These are phyloP conservation scores for Mastomys coucha DNA, from an alignment of 2,113 vertebrate species.

Conservation along the genomic window DNA sequence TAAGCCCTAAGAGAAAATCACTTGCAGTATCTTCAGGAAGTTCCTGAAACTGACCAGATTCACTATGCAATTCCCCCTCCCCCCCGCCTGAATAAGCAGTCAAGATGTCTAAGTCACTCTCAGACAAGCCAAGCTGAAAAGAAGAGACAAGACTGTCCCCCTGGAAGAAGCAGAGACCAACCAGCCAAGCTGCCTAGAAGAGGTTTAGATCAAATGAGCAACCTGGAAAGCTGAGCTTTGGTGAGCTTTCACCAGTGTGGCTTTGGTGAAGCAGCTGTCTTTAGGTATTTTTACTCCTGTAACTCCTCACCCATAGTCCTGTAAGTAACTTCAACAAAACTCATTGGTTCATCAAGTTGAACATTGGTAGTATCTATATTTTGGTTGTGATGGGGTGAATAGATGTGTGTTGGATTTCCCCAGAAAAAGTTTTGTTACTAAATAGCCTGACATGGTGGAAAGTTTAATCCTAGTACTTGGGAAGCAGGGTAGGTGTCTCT, in stretches of 20 bases:
- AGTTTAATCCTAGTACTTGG: background rate
- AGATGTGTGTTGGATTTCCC: background rate
- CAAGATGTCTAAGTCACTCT: background rate
- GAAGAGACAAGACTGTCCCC: background rate
- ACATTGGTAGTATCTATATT: background rate
- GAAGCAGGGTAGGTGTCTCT: background rate
- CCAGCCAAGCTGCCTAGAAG: too few relatives aligned
- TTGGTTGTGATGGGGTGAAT: background rate
- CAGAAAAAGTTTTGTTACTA: background rate
- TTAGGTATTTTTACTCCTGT: background rate
- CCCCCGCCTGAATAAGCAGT: background rate
- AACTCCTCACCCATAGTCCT: background rate
- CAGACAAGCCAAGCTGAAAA: background rate
- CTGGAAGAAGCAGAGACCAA: background rate
- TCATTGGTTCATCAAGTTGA: background rate
- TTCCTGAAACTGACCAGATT: background rate
- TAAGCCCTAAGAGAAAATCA: background rate
- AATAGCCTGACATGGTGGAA: background rate
- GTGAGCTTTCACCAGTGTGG: too few relatives aligned
- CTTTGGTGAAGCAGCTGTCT: too few relatives aligned
- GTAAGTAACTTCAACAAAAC: background rate
- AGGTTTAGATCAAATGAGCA: too few relatives aligned
- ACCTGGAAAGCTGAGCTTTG: too few relatives aligned
- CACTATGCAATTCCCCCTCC: background rate
- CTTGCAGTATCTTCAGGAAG: background rate